A percentile compares a stretch with the other conserved stretches of the same genome.
phyloP scores from a whole-genome alignment of 2,113 vertebrate species.

The Podarcis raffonei region DNA sequence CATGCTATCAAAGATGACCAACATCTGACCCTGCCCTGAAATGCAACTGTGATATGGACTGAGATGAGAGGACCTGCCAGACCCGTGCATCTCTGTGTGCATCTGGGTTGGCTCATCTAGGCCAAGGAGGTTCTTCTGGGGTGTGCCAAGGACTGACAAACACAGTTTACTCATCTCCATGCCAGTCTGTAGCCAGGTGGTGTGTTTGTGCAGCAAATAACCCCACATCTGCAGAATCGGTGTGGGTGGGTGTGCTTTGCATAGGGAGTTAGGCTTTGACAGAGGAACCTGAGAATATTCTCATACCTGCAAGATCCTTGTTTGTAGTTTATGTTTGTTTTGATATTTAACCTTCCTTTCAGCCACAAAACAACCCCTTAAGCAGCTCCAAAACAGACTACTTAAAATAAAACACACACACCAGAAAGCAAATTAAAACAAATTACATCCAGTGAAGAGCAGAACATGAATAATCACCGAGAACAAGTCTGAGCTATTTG shows the following conservation, averaged over 20 bases:
- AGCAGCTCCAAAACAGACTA: background rate
- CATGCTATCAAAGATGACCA: too few species aligned
- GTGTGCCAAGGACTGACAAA: background rate
- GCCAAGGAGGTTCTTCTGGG: background rate
- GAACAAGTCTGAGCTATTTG: background rate
- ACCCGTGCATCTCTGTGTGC: too few species aligned
- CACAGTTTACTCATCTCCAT: background rate
- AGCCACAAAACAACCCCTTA: background rate
- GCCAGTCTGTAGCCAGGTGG: rapidly evolving
- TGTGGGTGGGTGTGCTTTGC: background rate
- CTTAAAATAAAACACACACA: background rate
- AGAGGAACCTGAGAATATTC: background rate
- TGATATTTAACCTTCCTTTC: background rate
- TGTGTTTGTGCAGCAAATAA: background rate
- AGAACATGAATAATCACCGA: background rate
- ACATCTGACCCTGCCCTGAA: too few species aligned
- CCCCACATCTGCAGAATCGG: background rate
- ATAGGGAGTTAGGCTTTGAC: background rate
- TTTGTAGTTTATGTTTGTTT: background rate
- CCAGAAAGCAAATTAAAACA: background rate
- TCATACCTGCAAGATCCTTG: background rate
- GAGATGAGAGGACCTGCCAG: background rate
- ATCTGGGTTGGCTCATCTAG: background rate
- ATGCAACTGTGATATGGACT: rapidly evolving
- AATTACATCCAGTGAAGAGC: background rate